Evolutionary conservation across 2,797 vertebrate species (phyloP).

Genomic region (Brachymystax lenok): DNA sequence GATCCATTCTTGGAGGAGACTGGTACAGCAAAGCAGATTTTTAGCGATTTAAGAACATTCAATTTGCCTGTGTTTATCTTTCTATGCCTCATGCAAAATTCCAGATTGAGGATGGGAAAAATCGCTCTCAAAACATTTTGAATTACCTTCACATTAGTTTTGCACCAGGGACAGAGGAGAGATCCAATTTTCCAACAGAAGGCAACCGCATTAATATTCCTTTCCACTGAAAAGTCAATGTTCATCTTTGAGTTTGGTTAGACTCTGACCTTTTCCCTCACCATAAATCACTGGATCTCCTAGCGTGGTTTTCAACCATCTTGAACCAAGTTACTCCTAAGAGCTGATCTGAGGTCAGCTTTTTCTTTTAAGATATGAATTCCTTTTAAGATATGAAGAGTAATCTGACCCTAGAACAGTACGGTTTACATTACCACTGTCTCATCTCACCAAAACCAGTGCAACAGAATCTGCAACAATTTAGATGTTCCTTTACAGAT

Average conservation of each 20-base stretch:
- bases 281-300: constrained; percentile 22
- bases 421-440: not conserved
- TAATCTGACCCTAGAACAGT: not conserved
- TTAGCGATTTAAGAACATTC: constrained; percentile 2
- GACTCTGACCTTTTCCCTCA: constrained; percentile 16
- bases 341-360: not conserved
- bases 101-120: constrained; percentile 21
- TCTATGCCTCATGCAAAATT: not conserved
- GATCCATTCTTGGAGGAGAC: not conserved
- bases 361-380: not conserved
- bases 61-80: constrained; percentile 17
- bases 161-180: constrained; percentile 33
- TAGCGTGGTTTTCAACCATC: not conserved
- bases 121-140: constrained; percentile 11
- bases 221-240: constrained; percentile 16
- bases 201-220: constrained; percentile 48
- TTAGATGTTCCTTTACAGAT: no score
- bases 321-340: not conserved
- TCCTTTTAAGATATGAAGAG: not conserved
- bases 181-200: constrained; percentile 54
- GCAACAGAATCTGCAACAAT: no score
- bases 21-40: not conserved
- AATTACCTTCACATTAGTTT: constrained; percentile 31
- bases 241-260: constrained; percentile 21
- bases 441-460: no score